A percentile compares a stretch with the other conserved stretches of the same genome.
These are phyloP conservation scores for Heterodera filipjevi DNA, from an alignment of 2,888 invertebrate genomes.

Conservation along the genomic window DNA sequence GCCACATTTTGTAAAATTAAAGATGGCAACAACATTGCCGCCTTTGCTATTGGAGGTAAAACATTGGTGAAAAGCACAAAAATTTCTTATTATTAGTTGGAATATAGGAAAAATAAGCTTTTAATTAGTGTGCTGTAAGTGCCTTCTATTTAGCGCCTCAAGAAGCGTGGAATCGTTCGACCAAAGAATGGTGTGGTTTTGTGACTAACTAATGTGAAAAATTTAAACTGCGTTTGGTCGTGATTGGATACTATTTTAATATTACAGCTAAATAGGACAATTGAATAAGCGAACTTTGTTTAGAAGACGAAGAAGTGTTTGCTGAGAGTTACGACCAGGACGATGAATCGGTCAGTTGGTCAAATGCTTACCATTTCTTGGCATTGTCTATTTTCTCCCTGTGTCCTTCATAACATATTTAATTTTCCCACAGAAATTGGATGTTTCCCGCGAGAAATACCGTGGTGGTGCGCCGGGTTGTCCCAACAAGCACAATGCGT, in stretches of 20 bases:
- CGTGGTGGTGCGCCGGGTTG: conserved; percentile 72
- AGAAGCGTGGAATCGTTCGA: conserved; percentile 13
- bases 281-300: too few species aligned
- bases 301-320: conserved; percentile 81
- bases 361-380: not conserved
- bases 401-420: too few species aligned
- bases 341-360: conserved; percentile 29
- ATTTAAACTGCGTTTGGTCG: not conserved
- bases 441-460: conserved; percentile 37
- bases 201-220: not conserved
- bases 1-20: too few species aligned
- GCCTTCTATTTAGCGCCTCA: conserved; percentile 6
- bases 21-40: conserved; percentile 15
- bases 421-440: conserved; percentile 21
- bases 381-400: not conserved
- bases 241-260: not conserved
- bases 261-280: too few species aligned
- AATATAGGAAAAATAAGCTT: too few species aligned
- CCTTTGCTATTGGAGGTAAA: conserved; percentile 24
- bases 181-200: not conserved
- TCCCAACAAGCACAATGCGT: conserved; percentile 92
- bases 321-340: conserved; percentile 83
- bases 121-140: too few species aligned
- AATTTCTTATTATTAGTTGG: too few species aligned
- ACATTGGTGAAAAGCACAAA: too few species aligned